Evolutionary conservation across 2,797 vertebrate species (phyloP).

Genomic region (Gallinago stenura): DNA sequence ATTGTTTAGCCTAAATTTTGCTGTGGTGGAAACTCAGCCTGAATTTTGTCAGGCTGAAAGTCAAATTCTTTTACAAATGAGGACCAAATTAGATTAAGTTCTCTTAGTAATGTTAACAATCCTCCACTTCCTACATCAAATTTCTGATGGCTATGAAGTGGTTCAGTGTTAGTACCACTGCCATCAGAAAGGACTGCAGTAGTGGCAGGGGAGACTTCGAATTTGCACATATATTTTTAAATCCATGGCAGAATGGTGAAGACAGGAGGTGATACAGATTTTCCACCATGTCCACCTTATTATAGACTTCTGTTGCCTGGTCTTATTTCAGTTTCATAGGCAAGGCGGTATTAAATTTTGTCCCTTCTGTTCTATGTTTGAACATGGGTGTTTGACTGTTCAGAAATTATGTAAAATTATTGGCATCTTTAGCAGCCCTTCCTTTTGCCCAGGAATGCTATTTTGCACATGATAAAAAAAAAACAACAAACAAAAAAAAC

Average conservation of each 20-base stretch:
- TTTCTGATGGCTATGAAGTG: neutral
- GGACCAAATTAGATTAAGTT: neutral
- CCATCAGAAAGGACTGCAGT: neutral
- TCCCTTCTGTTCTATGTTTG: neutral
- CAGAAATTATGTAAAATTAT: neutral
- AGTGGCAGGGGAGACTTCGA: neutral
- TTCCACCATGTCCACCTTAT: neutral
- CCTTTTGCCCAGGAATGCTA: neutral
- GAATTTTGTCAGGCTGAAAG: neutral
- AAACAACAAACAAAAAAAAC: neutral
- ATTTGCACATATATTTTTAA: neutral
- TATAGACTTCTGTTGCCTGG: neutral
- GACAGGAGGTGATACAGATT: neutral
- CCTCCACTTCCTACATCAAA: neutral
- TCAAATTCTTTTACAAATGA: neutral
- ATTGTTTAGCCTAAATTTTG: neutral
- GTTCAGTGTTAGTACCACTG: neutral
- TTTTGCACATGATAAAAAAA: neutral
- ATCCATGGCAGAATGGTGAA: neutral
- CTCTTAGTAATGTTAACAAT: neutral
- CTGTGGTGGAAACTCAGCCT: fast-evolving
- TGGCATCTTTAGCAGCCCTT: neutral
- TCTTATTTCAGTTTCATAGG: neutral
- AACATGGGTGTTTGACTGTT: neutral
- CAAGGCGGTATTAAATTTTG: neutral